Evolutionary conservation across 2,888 invertebrate species (phyloP).

Genomic region (Nomada ferruginata): DNA sequence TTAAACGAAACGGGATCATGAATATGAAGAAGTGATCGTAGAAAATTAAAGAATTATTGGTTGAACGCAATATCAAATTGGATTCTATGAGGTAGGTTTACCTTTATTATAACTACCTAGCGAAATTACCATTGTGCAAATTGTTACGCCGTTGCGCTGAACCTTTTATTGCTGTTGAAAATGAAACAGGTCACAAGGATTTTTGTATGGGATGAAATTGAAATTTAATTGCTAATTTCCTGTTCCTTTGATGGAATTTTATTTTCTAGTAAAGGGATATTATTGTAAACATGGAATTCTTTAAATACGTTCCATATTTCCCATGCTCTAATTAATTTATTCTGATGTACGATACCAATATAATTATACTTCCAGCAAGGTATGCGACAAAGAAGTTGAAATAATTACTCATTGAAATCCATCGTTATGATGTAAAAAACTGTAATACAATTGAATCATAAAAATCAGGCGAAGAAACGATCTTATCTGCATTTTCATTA

Average conservation of each 20-base stretch:
- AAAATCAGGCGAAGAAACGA: too few species aligned
- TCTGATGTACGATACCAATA: background rate
- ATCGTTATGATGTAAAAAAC: background rate
- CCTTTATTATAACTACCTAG: background rate
- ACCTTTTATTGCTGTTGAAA: background rate
- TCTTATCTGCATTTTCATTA: too few species aligned
- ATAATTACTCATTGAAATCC: background rate
- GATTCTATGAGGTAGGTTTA: too few species aligned
- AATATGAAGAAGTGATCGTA: background rate
- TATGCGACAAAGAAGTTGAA: background rate
- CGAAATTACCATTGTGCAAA: background rate
- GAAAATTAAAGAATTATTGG: background rate
- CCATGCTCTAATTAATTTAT: conserved; percentile 21
- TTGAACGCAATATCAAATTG: background rate
- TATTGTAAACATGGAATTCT: background rate
- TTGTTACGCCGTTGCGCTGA: background rate
- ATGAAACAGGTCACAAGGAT: background rate
- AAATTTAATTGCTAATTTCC: background rate
- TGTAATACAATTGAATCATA: too few species aligned
- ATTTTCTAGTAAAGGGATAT: background rate
- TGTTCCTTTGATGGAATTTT: too few species aligned
- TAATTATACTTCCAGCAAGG: background rate
- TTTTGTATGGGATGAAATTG: background rate
- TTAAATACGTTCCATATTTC: background rate
- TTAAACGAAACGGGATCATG: background rate